These are phyloP conservation scores for Chondrosia reniformis DNA, from an alignment of 37 sponge, comb jelly and placozoan species.

Conservation along the genomic window DNA sequence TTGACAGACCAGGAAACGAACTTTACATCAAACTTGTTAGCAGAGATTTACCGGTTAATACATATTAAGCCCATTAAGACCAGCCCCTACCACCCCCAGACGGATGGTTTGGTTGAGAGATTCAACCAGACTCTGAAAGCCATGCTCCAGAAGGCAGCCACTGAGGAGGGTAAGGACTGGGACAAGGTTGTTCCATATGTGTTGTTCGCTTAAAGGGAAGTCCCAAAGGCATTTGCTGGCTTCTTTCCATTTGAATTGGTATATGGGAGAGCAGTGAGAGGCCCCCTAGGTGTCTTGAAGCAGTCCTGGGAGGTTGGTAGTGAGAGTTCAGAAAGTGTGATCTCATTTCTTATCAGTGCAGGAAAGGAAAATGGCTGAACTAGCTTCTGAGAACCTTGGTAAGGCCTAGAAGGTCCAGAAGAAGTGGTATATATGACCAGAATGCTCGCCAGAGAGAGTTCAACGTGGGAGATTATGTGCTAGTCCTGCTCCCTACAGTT, in stretches of 20 bases:
- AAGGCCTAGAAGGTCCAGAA: conserved; percentile 28
- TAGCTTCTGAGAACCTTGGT: conserved; percentile 23
- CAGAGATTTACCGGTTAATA: conserved; percentile 35
- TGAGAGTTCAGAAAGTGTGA: conserved; percentile 24
- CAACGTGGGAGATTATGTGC: conserved; percentile 16
- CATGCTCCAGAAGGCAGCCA: conserved; percentile 13
- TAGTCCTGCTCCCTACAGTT: too few species aligned
- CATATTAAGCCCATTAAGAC: conserved; percentile 13
- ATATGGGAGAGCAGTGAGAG: too few species aligned
- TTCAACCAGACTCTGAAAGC: conserved; percentile 34
- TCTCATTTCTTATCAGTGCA: conserved; percentile 28
- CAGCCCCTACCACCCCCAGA: too few species aligned
- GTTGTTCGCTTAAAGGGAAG: too few species aligned
- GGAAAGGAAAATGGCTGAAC: conserved; percentile 8
- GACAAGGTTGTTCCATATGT: too few species aligned
- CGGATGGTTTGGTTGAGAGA: conserved; percentile 44
- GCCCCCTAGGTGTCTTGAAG: conserved; percentile 37
- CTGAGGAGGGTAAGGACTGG: too few species aligned
- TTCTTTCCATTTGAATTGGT: conserved; percentile 55
- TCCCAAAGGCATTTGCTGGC: conserved; percentile 34
- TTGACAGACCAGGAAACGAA: conserved; percentile 34
- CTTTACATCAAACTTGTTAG: conserved; percentile 34
- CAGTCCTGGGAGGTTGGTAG: conserved; percentile 52
- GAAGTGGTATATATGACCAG: conserved; percentile 33
- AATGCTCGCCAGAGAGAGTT: conserved; percentile 21